Evolutionary conservation across 2,797 vertebrate genomes (phyloP).

Genomic region (Lophius americanus): DNA sequence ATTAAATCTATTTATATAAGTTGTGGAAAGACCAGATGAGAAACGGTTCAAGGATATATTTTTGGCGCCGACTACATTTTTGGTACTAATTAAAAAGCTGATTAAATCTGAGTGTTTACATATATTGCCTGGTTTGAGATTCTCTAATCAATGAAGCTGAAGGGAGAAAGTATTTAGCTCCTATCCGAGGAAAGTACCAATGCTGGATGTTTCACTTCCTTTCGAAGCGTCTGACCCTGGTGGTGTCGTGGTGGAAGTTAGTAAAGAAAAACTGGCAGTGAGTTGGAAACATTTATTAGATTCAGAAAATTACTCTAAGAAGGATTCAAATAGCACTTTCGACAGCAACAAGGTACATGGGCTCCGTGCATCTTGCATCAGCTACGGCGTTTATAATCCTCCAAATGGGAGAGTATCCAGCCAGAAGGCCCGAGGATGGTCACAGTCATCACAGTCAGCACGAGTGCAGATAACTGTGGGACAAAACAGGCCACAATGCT

Average conservation of each 20-base stretch:
- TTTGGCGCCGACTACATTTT: too few relatives aligned
- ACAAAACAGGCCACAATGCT: not conserved
- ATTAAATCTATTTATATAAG: too few relatives aligned
- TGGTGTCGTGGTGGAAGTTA: not conserved
- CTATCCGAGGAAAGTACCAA: too few relatives aligned
- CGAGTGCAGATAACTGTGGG: conserved; percentile 51
- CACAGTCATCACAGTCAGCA: conserved; percentile 35
- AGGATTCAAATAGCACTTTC: not conserved
- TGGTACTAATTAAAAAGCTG: too few relatives aligned
- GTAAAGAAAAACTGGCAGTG: not conserved
- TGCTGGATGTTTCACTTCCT: conserved; percentile 40
- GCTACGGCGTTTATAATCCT: conserved; percentile 38
- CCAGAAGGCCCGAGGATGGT: conserved; percentile 61
- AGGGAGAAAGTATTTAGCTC: too few relatives aligned
- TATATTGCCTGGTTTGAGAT: too few relatives aligned
- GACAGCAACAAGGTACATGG: not conserved
- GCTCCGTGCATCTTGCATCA: conserved; percentile 12
- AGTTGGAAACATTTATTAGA: not conserved
- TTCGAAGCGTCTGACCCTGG: conserved; percentile 27
- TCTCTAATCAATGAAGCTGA: too few relatives aligned
- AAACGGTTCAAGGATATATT: too few relatives aligned
- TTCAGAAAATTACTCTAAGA: fast-evolving
- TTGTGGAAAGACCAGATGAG: too few relatives aligned
- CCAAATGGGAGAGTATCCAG: conserved; percentile 60
- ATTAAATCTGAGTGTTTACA: too few relatives aligned